Base-by-base conservation (phyloP, 2,888 invertebrate genomes). In the Drosophila greeni region DNA sequence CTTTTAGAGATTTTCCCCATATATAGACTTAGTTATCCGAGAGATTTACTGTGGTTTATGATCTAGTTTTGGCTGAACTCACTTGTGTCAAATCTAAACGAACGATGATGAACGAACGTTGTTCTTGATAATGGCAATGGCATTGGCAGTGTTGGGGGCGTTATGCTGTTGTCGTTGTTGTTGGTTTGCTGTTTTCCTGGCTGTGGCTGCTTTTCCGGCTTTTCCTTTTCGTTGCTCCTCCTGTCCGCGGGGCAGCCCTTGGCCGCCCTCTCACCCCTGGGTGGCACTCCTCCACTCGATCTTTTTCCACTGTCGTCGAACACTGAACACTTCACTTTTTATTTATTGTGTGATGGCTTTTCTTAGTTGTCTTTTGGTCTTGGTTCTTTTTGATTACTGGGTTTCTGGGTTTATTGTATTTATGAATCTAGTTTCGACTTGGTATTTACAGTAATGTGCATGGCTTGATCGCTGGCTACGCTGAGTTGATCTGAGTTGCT, bases 81-180 rank as follows among this genome's bases (percentile, higher is more conserved):
- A 80, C 79, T 85, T 85, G 79, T 80, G 61, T 81, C 78, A 78
- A 85, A 78, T 80, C 85, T 80, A 80, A 80, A 84, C 79, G 66
- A 80, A 84, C 79, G 84, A 83, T 75, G 79, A 80, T 85, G 82
- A 71, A 54, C 65, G 65, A 65, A 76, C 78, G 81, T 78, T 78
- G 65, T 66, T 48, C 80, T 76, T 65, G 72, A 81, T 85, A 75
- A 85, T 78, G 85, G 81, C 85, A 84, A 85, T 83, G 84, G 66
- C 78, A 85, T 85, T 78, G 78, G 78, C 84, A 73, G 79, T 85
- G 79, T 73, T 85, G 79, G 78, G 66, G 66, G 70, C 51, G 64
- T 66, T 68, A 67, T 76, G 49, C 23, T 55, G 55, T 54, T 71
- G 66, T 47, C 65, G 55, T 36, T 67, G 40, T 31, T 55, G 53